Percentiles rank a stretch among this genome's conserved stretches.
Evolutionary conservation across 2,113 vertebrate genomes (phyloP).

Genomic region (Scomber scombrus): DNA sequence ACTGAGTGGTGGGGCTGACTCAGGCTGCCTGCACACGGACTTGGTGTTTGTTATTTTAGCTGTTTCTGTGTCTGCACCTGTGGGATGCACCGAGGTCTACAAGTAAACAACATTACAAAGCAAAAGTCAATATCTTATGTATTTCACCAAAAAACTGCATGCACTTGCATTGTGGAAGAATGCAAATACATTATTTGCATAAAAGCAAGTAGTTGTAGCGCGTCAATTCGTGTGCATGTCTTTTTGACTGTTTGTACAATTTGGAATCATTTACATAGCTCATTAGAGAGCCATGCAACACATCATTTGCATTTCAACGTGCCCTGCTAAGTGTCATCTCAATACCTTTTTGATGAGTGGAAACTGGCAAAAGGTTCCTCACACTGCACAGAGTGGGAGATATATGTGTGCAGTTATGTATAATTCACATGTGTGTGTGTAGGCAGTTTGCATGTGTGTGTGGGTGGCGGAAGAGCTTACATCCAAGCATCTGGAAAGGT

Average conservation of each 20-base stretch:
- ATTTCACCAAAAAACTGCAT: background rate
- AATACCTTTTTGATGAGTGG: constrained; percentile 36
- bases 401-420: constrained; percentile 1
- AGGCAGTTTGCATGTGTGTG: background rate
- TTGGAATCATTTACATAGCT: constrained; percentile 36
- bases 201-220: background rate
- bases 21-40: background rate
- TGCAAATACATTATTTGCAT: background rate
- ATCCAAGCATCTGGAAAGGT: constrained; percentile 58
- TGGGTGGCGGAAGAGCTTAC: constrained; percentile 28
- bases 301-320: constrained; percentile 37
- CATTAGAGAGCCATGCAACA: constrained; percentile 40
- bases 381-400: constrained; percentile 37
- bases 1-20: background rate
- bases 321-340: constrained; percentile 23
- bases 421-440: background rate
- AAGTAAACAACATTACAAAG: background rate
- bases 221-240: constrained; percentile 17
- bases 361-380: constrained; percentile 52
- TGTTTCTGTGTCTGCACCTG: background rate
- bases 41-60: background rate
- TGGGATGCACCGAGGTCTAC: background rate
- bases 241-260: constrained; percentile 12
- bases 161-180: background rate
- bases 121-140: background rate